Conservation (phyloP, 2,888 invertebrate genomes). For the Chrysomela aeneicollis region DNA sequence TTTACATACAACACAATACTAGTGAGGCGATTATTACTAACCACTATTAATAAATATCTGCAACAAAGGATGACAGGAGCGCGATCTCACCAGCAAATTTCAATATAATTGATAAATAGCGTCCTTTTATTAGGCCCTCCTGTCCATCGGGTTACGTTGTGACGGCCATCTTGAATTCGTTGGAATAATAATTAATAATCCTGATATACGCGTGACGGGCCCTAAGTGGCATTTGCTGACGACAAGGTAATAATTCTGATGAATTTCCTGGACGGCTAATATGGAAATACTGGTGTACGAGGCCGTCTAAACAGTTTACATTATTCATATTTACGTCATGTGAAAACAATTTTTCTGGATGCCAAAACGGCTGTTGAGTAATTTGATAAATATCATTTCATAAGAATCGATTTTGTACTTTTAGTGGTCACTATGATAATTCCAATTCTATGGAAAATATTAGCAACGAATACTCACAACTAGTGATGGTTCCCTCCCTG, state of each 20-base stretch:
- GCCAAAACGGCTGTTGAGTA: no score
- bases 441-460: no score
- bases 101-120: not conserved
- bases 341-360: no score
- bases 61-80: constrained; percentile 26
- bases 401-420: no score
- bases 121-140: not conserved
- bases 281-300: not conserved
- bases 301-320: no score
- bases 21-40: constrained; percentile 18
- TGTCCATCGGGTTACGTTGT: not conserved
- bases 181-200: constrained; percentile 15
- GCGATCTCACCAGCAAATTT: constrained; percentile 20
- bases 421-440: no score
- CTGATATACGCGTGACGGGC: not conserved
- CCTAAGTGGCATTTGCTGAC: not conserved
- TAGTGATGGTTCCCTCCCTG: no score
- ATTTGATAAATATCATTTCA: no score
- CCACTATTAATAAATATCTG: constrained; percentile 28
- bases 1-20: constrained; percentile 22
- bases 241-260: not conserved
- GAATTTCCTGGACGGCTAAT: not conserved
- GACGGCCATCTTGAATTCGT: constrained; percentile 21
- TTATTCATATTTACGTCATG: no score
- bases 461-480: no score